Conservation (phyloP, 2,113 vertebrate species). For the Epinephelus lanceolatus region DNA sequence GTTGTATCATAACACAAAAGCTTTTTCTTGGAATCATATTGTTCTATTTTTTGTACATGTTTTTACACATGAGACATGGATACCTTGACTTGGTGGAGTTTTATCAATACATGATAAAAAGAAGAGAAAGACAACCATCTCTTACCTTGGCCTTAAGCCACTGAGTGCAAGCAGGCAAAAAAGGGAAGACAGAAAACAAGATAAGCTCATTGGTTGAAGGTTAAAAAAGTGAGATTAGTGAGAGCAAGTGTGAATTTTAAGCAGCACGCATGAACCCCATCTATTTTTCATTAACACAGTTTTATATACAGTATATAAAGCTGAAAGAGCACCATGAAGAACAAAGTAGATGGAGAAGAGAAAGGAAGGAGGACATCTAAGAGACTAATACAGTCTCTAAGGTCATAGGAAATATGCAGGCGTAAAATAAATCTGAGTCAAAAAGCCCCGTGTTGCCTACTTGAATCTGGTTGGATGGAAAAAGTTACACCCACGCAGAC, state of each 20-base stretch:
- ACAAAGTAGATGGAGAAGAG: background rate
- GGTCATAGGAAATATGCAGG: too few species aligned
- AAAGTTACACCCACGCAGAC: background rate
- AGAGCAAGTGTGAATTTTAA: constrained; percentile 8
- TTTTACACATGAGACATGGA: background rate
- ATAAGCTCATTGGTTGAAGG: constrained; percentile 67
- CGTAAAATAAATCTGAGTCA: background rate
- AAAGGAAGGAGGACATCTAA: background rate
- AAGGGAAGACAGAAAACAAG: constrained; percentile 80
- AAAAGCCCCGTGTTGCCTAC: background rate
- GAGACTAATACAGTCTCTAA: too few species aligned
- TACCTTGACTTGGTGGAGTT: background rate
- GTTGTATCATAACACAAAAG: background rate
- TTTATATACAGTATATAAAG: background rate
- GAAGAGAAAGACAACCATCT: constrained; percentile 80
- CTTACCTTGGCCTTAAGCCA: constrained; percentile 99
- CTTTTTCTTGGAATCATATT: background rate
- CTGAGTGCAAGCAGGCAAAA: constrained; percentile 82
- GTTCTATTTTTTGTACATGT: background rate
- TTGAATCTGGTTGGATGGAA: too few species aligned
- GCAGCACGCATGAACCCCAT: background rate
- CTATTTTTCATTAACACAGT: background rate
- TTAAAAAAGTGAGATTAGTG: constrained; percentile 28
- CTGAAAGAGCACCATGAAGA: constrained; percentile 4
- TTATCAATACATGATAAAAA: constrained; percentile 73